Percentiles rank a stretch among this genome's conserved stretches.
Conservation (phyloP, 2,888 invertebrate genomes). For the Synanthedon formicaeformis region DNA sequence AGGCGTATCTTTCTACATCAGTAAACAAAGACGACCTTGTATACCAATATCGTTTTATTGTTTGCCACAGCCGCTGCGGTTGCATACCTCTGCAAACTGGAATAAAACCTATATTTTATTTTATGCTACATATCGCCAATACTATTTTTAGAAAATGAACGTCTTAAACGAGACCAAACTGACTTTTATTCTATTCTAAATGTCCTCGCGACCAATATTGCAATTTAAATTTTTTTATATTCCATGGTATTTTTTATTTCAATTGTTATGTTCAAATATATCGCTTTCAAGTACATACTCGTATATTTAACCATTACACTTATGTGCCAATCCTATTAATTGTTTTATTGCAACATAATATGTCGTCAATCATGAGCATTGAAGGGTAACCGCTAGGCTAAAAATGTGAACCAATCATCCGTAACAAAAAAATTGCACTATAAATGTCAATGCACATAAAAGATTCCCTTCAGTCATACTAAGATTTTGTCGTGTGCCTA, state of each 20-base stretch:
- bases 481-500: slow-evolving; percentile 17
- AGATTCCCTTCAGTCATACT: slow-evolving; percentile 42
- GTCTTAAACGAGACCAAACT: neutral
- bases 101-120: slow-evolving; percentile 1
- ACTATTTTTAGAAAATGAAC: neutral
- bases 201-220: no score
- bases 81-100: slow-evolving; percentile 16
- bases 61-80: slow-evolving; percentile 48
- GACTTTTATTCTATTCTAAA: no score
- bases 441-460: slow-evolving; percentile 38
- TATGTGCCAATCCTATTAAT: slow-evolving; percentile 30
- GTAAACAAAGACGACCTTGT: slow-evolving; percentile 64
- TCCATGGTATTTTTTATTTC: no score
- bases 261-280: no score
- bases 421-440: slow-evolving; percentile 37
- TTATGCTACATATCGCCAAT: neutral
- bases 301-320: neutral
- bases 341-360: slow-evolving; percentile 33
- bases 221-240: no score
- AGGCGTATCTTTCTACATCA: slow-evolving; percentile 46
- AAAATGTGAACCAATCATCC: slow-evolving; percentile 46
- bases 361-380: slow-evolving; percentile 40
- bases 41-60: slow-evolving; percentile 50
- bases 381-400: slow-evolving; percentile 47
- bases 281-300: no score